Conservation (phyloP, 1,140 invertebrate species). For the Leguminivora glycinivorella region DNA sequence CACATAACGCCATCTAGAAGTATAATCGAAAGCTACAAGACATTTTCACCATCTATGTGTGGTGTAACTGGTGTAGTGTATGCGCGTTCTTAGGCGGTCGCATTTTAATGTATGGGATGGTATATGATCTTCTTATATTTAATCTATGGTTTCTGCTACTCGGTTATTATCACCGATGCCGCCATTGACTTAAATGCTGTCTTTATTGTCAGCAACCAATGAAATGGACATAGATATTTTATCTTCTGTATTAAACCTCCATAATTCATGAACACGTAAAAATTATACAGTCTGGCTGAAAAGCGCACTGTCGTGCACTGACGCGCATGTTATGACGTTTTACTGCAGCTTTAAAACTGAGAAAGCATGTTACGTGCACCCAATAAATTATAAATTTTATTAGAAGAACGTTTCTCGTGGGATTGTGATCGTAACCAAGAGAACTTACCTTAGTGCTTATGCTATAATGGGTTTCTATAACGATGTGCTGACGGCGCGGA, state of each 20-base stretch:
- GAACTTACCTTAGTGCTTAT: background rate
- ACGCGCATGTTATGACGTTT: background rate
- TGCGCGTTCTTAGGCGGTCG: too few species aligned
- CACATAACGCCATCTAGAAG: too few species aligned
- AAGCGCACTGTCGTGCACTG: background rate
- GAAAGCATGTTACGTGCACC: background rate
- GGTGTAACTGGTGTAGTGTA: too few species aligned
- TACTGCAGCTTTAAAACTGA: background rate
- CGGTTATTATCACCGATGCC: too few species aligned
- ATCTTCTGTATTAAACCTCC: background rate
- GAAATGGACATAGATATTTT: background rate
- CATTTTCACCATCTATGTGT: too few species aligned
- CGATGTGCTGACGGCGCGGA: background rate
- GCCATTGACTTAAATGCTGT: too few species aligned
- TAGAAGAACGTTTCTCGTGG: background rate
- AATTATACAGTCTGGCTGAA: constrained; percentile 1
- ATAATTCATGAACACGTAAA: background rate
- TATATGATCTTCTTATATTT: too few species aligned
- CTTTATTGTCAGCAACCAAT: too few species aligned
- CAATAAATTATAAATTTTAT: constrained; percentile 7
- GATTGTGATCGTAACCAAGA: background rate
- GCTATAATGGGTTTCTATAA: background rate
- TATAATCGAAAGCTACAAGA: too few species aligned
- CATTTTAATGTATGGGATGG: too few species aligned
- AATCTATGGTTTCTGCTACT: too few species aligned